These are phyloP conservation scores for Phasia obesa DNA, from an alignment of 2,888 invertebrate species.

Conservation along the genomic window DNA sequence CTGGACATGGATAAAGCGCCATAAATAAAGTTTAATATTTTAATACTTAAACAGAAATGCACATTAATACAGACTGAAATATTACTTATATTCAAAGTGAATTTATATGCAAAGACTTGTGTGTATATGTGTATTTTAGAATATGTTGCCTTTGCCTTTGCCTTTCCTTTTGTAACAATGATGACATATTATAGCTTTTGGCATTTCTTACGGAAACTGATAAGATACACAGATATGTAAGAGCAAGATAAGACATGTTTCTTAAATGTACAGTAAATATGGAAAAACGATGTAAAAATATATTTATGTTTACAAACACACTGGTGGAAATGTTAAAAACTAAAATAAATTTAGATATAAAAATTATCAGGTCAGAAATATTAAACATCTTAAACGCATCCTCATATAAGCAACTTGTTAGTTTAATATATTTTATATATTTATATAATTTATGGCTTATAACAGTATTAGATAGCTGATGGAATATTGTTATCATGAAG, in stretches of 20 bases:
- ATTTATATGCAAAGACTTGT: slow-evolving; percentile 4
- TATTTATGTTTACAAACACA: background rate
- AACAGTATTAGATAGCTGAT: too few relatives aligned
- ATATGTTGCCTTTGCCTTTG: slow-evolving; percentile 6
- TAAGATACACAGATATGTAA: slow-evolving; percentile 42
- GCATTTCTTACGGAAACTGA: slow-evolving; percentile 58
- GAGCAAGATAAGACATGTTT: slow-evolving; percentile 43
- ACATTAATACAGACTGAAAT: background rate
- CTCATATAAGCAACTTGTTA: too few relatives aligned
- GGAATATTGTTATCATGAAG: too few relatives aligned
- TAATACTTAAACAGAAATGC: background rate
- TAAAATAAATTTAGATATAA: too few relatives aligned
- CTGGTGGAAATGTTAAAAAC: background rate
- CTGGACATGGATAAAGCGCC: background rate
- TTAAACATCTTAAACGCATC: too few relatives aligned
- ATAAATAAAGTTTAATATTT: slow-evolving; percentile 3
- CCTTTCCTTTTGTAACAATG: slow-evolving; percentile 23
- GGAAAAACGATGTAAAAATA: background rate
- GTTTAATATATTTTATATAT: too few relatives aligned
- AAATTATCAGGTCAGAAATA: too few relatives aligned
- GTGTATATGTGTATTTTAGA: background rate
- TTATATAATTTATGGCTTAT: too few relatives aligned
- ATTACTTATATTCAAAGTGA: background rate
- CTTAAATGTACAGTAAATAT: slow-evolving; percentile 19
- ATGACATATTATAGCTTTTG: slow-evolving; percentile 65